A percentile compares a stretch with the other conserved stretches of the same genome.
Evolutionary conservation across 2,888 invertebrate genomes (phyloP).

Genomic region (Sympetrum striolatum): DNA sequence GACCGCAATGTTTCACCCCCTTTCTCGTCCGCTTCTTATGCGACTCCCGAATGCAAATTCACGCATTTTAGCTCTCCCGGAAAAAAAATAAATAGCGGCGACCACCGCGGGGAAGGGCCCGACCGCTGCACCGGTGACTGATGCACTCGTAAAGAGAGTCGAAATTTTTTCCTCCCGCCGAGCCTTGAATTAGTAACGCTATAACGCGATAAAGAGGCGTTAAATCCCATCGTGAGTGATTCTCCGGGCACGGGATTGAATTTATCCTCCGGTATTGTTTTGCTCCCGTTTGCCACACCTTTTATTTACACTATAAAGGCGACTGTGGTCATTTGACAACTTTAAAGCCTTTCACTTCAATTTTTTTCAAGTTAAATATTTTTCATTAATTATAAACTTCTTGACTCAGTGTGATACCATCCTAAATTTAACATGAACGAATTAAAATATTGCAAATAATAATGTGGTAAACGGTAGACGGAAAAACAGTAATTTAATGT

Average conservation of each 20-base stretch:
- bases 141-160: neutral
- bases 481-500: too few relatives aligned
- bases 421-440: too few relatives aligned
- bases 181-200: neutral
- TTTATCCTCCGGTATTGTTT: neutral
- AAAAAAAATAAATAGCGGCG: neutral
- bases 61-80: neutral
- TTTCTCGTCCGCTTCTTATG: neutral
- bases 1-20: neutral
- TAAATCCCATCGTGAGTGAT: neutral
- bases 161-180: neutral
- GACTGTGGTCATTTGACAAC: too few relatives aligned
- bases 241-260: neutral
- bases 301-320: too few relatives aligned
- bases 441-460: too few relatives aligned
- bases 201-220: neutral
- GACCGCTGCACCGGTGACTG: neutral
- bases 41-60: neutral
- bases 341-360: too few relatives aligned
- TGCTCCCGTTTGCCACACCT: too few relatives aligned
- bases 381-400: too few relatives aligned
- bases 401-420: too few relatives aligned
- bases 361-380: too few relatives aligned
- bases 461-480: too few relatives aligned
- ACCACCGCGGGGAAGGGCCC: neutral